Evolutionary conservation across 2,113 vertebrate genomes (phyloP).

Genomic region (Paracanthobrama guichenoti): DNA sequence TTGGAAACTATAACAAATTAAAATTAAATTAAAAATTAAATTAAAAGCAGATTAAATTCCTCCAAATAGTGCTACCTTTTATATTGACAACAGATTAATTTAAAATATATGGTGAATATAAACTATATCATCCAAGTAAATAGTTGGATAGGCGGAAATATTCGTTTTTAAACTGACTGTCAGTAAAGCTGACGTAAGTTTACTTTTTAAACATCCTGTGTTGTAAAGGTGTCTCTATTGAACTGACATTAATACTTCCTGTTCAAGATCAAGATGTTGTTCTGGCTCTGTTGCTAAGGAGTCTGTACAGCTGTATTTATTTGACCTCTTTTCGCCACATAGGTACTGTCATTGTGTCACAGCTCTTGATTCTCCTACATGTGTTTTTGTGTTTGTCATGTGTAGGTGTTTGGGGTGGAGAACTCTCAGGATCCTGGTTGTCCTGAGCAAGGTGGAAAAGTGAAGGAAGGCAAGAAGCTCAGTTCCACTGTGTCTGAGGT

Average conservation of each 20-base stretch:
- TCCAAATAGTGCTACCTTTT: not conserved
- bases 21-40: not conserved
- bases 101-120: not conserved
- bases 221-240: not conserved
- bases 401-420: conserved; percentile 93
- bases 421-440: conserved; percentile 82
- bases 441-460: conserved; percentile 67
- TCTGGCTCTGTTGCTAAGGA: conserved; percentile 35
- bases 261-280: conserved; percentile 1
- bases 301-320: not conserved
- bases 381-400: conserved; percentile 32
- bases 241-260: not conserved
- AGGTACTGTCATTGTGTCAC: conserved; percentile 2
- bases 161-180: not conserved
- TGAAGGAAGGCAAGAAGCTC: conserved; percentile 55
- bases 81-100: not conserved
- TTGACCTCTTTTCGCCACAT: conserved; percentile 17
- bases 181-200: not conserved
- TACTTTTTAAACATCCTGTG: not conserved
- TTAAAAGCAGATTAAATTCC: not conserved
- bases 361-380: not conserved
- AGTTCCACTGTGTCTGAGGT: conserved; percentile 52
- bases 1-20: not conserved
- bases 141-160: not conserved
- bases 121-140: not conserved